Evolutionary conservation across 2,888 invertebrate genomes (phyloP).

Genomic region (Ophion costatus): DNA sequence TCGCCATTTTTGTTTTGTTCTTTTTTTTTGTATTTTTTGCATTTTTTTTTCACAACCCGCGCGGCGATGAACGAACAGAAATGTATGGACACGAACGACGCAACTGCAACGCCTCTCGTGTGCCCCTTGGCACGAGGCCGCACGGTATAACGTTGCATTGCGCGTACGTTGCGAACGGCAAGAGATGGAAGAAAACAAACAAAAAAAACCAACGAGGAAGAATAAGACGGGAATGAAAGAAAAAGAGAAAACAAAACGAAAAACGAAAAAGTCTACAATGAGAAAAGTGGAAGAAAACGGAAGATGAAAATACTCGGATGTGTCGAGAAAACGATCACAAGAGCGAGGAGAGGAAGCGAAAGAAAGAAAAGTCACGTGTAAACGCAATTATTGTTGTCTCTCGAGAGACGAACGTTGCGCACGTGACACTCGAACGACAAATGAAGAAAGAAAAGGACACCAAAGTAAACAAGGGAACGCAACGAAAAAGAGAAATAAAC

Average conservation of each 20-base stretch:
- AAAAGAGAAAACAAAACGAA: background rate
- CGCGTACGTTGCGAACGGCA: conserved; percentile 25
- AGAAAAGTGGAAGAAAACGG: background rate
- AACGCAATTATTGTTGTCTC: too few species aligned
- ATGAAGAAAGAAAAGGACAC: too few species aligned
- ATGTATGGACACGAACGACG: background rate
- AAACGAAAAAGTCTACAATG: background rate
- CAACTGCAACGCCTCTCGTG: background rate
- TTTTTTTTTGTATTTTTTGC: conserved; percentile 12
- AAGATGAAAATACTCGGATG: background rate
- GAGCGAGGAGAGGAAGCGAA: too few species aligned
- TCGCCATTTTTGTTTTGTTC: background rate
- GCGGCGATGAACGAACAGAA: background rate
- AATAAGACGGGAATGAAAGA: background rate
- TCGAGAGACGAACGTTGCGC: too few species aligned
- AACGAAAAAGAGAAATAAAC: too few species aligned
- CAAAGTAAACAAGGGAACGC: too few species aligned
- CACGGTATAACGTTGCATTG: conserved; percentile 22
- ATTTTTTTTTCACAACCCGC: background rate
- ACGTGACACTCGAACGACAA: too few species aligned
- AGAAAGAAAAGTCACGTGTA: too few species aligned
- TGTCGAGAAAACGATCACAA: too few species aligned
- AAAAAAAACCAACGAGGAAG: background rate
- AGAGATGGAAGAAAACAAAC: background rate
- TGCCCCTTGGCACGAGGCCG: conserved; percentile 60